These are phyloP conservation scores for Atherinosoma microstoma DNA, from an alignment of 2,797 vertebrate genomes.

Conservation along the genomic window DNA sequence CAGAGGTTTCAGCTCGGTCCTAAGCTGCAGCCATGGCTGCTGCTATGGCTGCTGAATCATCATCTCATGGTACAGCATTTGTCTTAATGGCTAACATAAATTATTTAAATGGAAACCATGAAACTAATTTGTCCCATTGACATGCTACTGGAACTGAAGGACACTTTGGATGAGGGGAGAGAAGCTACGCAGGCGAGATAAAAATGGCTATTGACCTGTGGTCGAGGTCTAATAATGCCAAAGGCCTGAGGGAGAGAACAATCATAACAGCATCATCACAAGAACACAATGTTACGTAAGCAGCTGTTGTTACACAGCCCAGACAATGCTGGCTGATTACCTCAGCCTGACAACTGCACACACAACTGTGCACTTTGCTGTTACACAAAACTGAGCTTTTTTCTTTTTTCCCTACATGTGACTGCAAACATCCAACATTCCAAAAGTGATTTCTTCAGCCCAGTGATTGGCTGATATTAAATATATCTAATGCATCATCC, in stretches of 20 bases:
- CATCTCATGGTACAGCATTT: slow-evolving; percentile 25
- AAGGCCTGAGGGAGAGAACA: slow-evolving; percentile 20
- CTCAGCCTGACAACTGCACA: slow-evolving; percentile 21
- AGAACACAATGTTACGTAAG: slow-evolving; percentile 53
- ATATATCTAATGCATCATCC: neutral
- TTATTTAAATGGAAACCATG: slow-evolving; percentile 53
- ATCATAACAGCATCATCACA: slow-evolving; percentile 30
- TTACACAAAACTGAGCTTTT: neutral
- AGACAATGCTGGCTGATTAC: slow-evolving; percentile 29
- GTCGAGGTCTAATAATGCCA: slow-evolving; percentile 35
- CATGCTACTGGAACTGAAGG: slow-evolving; percentile 21
- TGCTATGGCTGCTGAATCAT: slow-evolving; percentile 37
- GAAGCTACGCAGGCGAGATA: slow-evolving; percentile 24
- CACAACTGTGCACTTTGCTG: neutral
- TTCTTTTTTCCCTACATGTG: neutral
- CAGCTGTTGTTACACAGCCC: slow-evolving; percentile 52
- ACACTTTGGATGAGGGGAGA: slow-evolving; percentile 15
- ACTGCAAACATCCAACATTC: neutral
- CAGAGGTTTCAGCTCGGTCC: slow-evolving; percentile 24
- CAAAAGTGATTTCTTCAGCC: neutral
- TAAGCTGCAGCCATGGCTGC: slow-evolving; percentile 23
- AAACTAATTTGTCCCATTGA: slow-evolving; percentile 29
- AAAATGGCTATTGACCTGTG: slow-evolving; percentile 25
- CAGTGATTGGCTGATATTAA: neutral
- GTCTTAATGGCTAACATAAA: slow-evolving; percentile 41